These are phyloP conservation scores for Hyles vespertilio DNA, from an alignment of 1,140 invertebrate species.

Conservation along the genomic window DNA sequence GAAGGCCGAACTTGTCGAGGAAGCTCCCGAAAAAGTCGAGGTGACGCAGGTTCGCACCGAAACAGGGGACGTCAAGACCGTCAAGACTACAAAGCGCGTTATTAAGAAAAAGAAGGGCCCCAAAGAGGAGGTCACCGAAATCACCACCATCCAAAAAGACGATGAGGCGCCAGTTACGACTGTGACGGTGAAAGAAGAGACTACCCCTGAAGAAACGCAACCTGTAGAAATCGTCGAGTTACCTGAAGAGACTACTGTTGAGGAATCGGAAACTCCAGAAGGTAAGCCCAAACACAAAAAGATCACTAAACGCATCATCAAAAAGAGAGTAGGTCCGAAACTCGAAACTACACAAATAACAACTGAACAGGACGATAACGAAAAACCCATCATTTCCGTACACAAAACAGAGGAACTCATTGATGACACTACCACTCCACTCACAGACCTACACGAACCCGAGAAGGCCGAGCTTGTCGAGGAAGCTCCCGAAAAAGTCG, in stretches of 20 bases:
- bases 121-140: background rate
- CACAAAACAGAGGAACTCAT: constrained; percentile 5
- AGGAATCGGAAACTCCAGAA: background rate
- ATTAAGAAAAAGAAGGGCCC: background rate
- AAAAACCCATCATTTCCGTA: constrained; percentile 1
- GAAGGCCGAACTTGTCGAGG: background rate
- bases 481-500: constrained; percentile 3
- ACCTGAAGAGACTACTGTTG: background rate
- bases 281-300: background rate
- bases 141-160: background rate
- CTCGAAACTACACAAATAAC: constrained; percentile 1
- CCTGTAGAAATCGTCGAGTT: background rate
- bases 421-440: constrained; percentile 3
- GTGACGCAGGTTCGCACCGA: background rate
- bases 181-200: background rate
- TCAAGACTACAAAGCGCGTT: background rate
- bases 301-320: background rate
- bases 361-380: background rate
- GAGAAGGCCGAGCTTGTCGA: background rate
- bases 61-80: background rate
- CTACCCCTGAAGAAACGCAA: background rate
- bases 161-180: background rate
- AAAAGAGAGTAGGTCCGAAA: background rate
- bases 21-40: background rate
- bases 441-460: background rate